phyloP scores from a whole-genome alignment of 2,888 invertebrate species.

The Chorisops tibialis region DNA sequence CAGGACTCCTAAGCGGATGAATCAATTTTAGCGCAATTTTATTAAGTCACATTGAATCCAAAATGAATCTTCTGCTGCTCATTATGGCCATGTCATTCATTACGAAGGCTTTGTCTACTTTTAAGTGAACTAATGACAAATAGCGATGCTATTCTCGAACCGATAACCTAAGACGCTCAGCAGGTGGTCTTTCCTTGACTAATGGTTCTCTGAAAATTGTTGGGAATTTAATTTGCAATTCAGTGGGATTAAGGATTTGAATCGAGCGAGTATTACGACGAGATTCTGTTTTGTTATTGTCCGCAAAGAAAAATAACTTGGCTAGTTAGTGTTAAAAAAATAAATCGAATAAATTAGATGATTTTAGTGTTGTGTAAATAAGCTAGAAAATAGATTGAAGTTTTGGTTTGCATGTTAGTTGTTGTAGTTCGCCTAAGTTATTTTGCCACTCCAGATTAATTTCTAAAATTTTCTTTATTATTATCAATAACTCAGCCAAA shows the following conservation, averaged over 20 bases:
- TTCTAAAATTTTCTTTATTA: no score
- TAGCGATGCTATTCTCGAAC: neutral
- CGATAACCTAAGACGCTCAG: constrained; percentile 17
- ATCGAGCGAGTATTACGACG: no score
- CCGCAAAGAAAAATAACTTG: no score
- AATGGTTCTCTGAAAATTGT: constrained; percentile 14
- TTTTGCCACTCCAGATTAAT: no score
- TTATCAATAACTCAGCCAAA: no score
- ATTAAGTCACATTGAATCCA: constrained; percentile 22
- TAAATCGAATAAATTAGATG: no score
- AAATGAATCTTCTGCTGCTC: constrained; percentile 14
- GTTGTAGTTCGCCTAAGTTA: no score
- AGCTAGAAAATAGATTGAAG: no score
- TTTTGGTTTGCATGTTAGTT: no score
- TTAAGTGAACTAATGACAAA: neutral
- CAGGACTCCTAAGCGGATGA: constrained; percentile 27
- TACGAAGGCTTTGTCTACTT: constrained; percentile 20
- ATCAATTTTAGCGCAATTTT: constrained; percentile 26
- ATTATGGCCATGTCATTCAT: constrained; percentile 32
- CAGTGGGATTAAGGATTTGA: constrained; percentile 6
- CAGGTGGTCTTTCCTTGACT: constrained; percentile 25
- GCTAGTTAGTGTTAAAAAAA: no score
- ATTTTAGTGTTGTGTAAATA: no score
- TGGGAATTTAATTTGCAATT: constrained; percentile 10
- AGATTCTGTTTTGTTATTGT: no score